Base-by-base conservation (phyloP, 1,140 invertebrate genomes). In the Drosophila carrolli region DNA sequence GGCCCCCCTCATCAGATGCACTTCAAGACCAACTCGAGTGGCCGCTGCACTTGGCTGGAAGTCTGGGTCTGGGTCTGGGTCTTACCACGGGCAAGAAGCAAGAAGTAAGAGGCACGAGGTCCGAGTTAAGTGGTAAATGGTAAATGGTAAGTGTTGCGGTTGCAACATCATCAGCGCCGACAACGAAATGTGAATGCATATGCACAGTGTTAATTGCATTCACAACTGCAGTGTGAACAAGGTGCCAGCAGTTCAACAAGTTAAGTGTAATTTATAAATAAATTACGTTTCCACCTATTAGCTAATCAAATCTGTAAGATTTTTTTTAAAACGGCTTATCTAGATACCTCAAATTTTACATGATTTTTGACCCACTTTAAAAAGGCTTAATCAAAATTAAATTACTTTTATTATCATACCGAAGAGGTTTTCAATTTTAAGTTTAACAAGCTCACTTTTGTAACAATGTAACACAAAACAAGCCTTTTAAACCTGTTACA, bases 1-100 rank as follows among this genome's bases (percentile, higher is more conserved):
- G 32, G n/a, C 23, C 56, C 16, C 47, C 35, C 11, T 16, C 40
- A 43, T 58, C 62, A 32, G 61, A 55, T 84, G 81, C 78, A 86
- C 82, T 86, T 86, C 60, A 81, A 44, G 63, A 74, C 51, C 65
- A 75, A 60, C 70, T 73, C 71, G 78, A 75, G 72, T 75, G 72
- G 59, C 70, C 38, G 71, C 44, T 65, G 56, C 72, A 56, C 72
- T 75, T 75, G 57, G 57, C 43, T 32, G 5, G n/a, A 23, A 19
- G 56, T 73, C 58, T 48, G 16, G 37, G 41, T 11, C 23, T 35
- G 16, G 40, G 35, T 70, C 61, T 74, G 55, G 70, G 74, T 29
- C 14, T 16, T 51, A 1, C 27, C 50, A 53, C 27, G 2, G 14
- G 14, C 19, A 71, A 83, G 79, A 67, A 65, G 74, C 57, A 51